Evolutionary conservation across 2,888 invertebrate genomes (phyloP).

Genomic region (Agapostemon virescens): DNA sequence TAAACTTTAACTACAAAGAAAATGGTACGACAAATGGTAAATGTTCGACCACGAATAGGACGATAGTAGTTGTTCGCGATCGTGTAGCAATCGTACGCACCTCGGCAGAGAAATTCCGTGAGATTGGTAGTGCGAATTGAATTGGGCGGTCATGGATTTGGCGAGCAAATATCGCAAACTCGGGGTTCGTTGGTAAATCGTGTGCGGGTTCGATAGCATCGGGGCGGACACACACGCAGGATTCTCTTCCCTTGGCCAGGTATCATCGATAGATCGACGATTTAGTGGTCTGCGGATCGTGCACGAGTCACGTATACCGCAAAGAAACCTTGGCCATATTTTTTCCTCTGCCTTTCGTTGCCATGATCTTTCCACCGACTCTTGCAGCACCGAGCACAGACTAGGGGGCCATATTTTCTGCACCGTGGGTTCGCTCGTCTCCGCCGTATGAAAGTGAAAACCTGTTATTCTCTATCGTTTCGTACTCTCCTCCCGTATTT

Average conservation of each 20-base stretch:
- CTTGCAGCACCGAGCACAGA: conserved; percentile 1
- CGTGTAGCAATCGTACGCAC: background rate
- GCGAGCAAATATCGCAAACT: background rate
- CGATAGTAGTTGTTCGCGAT: background rate
- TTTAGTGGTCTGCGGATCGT: conserved; percentile 44
- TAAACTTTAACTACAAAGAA: no score
- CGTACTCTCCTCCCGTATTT: conserved; percentile 61
- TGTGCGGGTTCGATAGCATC: background rate
- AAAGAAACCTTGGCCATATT: conserved; percentile 52
- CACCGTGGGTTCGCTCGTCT: conserved; percentile 29
- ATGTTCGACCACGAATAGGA: no score
- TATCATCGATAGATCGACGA: conserved; percentile 36
- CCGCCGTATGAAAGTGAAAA: conserved; percentile 64
- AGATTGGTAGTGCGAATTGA: background rate
- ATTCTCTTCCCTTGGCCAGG: background rate
- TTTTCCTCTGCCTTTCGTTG: conserved; percentile 23
- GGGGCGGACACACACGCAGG: conserved; percentile 1
- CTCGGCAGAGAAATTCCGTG: background rate
- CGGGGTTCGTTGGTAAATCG: background rate
- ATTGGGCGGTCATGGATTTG: background rate
- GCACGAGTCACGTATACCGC: conserved; percentile 50
- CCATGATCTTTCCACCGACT: conserved; percentile 46
- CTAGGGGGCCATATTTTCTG: conserved; percentile 55
- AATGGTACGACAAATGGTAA: no score
- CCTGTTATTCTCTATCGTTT: conserved; percentile 65